phyloP scores from a whole-genome alignment of 2,888 invertebrate genomes.

The Creontiades dilutus region DNA sequence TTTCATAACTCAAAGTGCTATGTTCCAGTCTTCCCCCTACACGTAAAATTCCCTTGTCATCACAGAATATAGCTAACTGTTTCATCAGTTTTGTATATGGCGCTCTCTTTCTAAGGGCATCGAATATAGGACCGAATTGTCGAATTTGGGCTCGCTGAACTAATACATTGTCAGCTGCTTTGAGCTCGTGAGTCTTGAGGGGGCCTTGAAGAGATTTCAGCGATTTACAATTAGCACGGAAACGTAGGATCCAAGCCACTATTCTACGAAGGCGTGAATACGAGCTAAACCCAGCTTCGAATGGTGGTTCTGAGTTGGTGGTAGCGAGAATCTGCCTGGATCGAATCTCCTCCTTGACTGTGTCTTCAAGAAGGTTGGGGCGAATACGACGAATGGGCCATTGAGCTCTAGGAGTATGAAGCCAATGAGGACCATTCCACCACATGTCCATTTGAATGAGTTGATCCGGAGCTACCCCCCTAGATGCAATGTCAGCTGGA shows the following conservation, averaged over 20 bases:
- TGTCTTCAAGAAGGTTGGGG: background rate
- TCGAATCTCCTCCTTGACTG: background rate
- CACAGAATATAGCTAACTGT: background rate
- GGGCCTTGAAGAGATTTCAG: background rate
- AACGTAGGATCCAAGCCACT: background rate
- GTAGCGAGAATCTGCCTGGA: background rate
- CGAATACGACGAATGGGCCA: background rate
- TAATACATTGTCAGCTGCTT: background rate
- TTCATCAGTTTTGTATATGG: background rate
- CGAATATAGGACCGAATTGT: background rate
- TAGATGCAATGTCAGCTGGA: slow-evolving; percentile 3
- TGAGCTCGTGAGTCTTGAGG: background rate
- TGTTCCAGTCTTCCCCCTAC: slow-evolving; percentile 8
- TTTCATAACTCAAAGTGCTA: background rate
- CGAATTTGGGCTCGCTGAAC: background rate
- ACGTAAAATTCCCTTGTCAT: background rate
- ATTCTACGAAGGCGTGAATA: background rate
- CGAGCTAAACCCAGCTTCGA: background rate
- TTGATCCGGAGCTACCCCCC: background rate
- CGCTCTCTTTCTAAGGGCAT: background rate
- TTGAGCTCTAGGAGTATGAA: background rate
- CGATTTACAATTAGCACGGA: background rate
- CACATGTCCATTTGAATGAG: background rate
- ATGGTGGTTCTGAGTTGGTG: background rate
- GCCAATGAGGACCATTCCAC: slow-evolving; percentile 21